Conservation (phyloP, 2,888 invertebrate species). For the Cephalotes varians region DNA sequence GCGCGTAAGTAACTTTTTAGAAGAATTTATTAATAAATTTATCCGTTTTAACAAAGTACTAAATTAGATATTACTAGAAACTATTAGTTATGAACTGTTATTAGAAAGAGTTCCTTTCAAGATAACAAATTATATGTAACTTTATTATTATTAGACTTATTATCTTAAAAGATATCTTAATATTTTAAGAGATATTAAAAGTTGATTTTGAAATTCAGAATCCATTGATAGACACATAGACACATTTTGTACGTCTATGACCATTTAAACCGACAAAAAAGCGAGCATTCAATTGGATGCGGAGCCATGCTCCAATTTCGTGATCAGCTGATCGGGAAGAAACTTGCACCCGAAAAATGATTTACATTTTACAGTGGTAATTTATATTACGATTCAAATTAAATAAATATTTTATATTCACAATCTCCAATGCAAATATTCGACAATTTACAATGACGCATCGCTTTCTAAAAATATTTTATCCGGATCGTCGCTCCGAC, state of each 20-base stretch:
- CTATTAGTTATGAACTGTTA: background rate
- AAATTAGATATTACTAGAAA: background rate
- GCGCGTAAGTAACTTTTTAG: background rate
- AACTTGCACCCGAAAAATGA: background rate
- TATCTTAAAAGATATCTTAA: background rate
- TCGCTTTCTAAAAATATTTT: background rate
- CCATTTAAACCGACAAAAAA: background rate
- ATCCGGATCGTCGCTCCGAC: background rate
- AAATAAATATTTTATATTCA: background rate
- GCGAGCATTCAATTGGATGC: background rate
- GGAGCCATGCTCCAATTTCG: background rate
- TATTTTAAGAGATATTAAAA: background rate
- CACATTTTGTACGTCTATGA: background rate
- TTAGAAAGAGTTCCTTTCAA: background rate
- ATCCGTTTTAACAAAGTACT: background rate
- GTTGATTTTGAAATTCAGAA: background rate
- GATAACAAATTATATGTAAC: background rate
- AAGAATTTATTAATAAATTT: background rate
- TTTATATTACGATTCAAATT: background rate
- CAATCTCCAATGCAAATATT: background rate
- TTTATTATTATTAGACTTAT: background rate
- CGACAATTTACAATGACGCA: background rate
- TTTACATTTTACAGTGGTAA: background rate
- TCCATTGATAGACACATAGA: background rate
- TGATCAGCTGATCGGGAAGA: background rate